Conservation (phyloP, 2,797 vertebrate species). For the Eulemur coronatus region DNA sequence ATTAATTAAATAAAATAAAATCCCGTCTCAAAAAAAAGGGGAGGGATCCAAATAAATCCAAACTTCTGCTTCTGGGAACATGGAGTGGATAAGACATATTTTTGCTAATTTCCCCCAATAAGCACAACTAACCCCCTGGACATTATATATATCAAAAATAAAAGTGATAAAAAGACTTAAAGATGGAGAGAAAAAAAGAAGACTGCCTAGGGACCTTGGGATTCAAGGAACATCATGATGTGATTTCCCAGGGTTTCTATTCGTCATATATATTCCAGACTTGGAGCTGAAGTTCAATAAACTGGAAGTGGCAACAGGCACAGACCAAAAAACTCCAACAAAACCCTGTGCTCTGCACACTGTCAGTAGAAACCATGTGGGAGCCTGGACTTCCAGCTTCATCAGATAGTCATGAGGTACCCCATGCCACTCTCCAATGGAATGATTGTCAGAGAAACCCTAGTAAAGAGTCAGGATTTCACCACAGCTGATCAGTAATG, state of each 20-base stretch:
- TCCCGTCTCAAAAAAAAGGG: too few relatives aligned
- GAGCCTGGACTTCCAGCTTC: neutral
- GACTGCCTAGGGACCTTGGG: neutral
- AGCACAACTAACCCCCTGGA: neutral
- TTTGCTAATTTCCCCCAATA: neutral
- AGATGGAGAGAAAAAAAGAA: neutral
- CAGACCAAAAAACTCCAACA: neutral
- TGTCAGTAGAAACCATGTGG: neutral
- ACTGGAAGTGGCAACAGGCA: neutral
- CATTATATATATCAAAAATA: neutral
- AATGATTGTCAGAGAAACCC: neutral
- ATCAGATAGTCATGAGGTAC: neutral
- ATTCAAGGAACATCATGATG: neutral
- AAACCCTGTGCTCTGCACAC: neutral
- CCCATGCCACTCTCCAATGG: neutral
- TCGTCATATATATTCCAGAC: neutral
- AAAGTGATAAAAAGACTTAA: neutral
- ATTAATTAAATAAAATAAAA: too few relatives aligned
- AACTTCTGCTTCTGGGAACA: neutral
- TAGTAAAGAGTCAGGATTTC: neutral
- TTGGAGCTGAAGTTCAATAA: neutral
- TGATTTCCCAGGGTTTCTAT: neutral
- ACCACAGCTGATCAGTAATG: neutral
- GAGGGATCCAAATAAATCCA: neutral
- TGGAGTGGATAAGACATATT: neutral